Evolutionary conservation across 2,113 vertebrate species (phyloP).

Genomic region (Fukomys damarensis): DNA sequence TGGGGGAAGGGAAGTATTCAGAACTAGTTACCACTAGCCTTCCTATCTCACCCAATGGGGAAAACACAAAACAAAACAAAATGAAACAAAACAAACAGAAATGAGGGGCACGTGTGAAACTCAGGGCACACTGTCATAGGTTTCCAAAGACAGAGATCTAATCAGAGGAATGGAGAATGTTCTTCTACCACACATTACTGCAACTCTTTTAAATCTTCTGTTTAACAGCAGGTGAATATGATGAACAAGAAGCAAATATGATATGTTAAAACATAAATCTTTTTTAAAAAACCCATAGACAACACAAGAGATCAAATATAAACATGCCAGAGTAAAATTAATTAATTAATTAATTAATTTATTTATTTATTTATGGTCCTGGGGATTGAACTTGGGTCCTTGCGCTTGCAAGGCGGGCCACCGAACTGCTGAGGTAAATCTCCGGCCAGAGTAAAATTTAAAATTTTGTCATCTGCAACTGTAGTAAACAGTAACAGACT

Average conservation of each 20-base stretch:
- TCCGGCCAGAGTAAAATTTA: background rate
- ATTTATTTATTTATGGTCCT: too few relatives aligned
- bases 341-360: too few relatives aligned
- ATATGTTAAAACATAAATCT: background rate
- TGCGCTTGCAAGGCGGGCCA: too few relatives aligned
- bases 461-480: background rate
- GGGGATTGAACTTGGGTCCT: too few relatives aligned
- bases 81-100: background rate
- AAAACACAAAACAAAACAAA: background rate
- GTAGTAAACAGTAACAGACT: background rate
- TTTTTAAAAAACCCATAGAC: background rate
- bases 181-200: background rate
- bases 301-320: background rate
- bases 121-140: background rate
- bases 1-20: background rate
- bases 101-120: background rate
- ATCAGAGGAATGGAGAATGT: background rate
- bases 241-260: background rate
- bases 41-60: background rate
- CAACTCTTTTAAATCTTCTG: background rate
- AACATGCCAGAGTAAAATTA: background rate
- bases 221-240: background rate
- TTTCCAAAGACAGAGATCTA: background rate
- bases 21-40: background rate
- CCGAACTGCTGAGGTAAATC: too few relatives aligned